phyloP scores from a whole-genome alignment of 2,113 vertebrate species.

The Malurus melanocephalus region DNA sequence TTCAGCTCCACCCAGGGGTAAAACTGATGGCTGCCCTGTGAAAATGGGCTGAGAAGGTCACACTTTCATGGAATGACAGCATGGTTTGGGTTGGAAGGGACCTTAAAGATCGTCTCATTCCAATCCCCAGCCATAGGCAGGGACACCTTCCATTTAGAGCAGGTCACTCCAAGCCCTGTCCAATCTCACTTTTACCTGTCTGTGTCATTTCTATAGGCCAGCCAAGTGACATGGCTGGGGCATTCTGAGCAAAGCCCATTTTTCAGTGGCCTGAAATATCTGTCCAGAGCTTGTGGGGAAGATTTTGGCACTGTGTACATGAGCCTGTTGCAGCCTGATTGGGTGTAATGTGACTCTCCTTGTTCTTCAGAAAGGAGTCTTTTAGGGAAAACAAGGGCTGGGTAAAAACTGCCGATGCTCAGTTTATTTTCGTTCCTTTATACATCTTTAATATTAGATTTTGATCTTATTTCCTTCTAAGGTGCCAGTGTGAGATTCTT shows the following conservation, averaged over 20 bases:
- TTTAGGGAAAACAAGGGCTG: neutral
- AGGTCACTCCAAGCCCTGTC: neutral
- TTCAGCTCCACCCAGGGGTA: accelerated
- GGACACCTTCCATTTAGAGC: neutral
- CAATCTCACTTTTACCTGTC: neutral
- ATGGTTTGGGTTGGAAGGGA: neutral
- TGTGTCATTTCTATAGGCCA: neutral
- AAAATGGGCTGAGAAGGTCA: neutral
- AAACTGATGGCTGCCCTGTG: neutral
- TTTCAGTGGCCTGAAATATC: neutral
- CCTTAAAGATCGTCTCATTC: neutral
- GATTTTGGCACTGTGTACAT: neutral
- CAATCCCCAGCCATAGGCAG: neutral
- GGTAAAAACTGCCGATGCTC: neutral
- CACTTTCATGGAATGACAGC: neutral
- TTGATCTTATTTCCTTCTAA: neutral
- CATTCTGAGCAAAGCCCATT: neutral
- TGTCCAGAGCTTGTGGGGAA: neutral
- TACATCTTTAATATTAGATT: neutral
- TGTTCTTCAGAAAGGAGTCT: neutral
- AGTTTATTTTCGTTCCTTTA: neutral
- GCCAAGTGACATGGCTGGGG: neutral
- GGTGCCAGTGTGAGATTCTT: neutral
- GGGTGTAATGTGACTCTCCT: neutral
- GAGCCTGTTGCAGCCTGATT: accelerated